phyloP scores from a whole-genome alignment of 2,113 vertebrate species.

The Gopherus evgoodei region DNA sequence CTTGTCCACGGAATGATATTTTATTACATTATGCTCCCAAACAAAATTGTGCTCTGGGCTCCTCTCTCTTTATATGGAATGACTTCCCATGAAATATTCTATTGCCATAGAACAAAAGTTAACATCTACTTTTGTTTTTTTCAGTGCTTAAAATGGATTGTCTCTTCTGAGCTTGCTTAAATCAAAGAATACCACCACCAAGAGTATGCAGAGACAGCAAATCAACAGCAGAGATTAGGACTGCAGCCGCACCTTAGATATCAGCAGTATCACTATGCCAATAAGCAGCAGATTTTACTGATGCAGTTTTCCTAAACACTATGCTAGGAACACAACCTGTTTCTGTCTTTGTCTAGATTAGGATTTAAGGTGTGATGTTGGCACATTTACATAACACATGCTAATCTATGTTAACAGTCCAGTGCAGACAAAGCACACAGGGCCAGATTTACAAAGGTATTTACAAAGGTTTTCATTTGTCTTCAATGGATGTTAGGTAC shows the following conservation, averaged over 20 bases:
- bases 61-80: accelerated
- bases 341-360: not conserved
- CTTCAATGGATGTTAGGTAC: constrained; percentile 30
- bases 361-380: constrained; percentile 7
- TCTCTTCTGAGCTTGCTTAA: not conserved
- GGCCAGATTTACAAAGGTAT: constrained; percentile 40
- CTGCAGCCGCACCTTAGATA: not conserved
- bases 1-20: not conserved
- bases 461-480: not conserved
- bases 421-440: not conserved
- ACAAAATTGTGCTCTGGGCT: not conserved
- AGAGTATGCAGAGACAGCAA: not conserved
- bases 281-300: not conserved
- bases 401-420: constrained; percentile 21
- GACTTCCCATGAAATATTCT: not conserved
- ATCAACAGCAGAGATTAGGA: not conserved
- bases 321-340: not conserved
- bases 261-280: not conserved
- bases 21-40: not conserved
- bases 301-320: not conserved
- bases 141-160: not conserved
- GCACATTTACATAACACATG: not conserved
- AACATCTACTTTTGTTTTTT: not conserved
- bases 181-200: not conserved
- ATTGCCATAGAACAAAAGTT: not conserved